phyloP scores from a whole-genome alignment of 2,888 invertebrate species.

The Bugula neritina region DNA sequence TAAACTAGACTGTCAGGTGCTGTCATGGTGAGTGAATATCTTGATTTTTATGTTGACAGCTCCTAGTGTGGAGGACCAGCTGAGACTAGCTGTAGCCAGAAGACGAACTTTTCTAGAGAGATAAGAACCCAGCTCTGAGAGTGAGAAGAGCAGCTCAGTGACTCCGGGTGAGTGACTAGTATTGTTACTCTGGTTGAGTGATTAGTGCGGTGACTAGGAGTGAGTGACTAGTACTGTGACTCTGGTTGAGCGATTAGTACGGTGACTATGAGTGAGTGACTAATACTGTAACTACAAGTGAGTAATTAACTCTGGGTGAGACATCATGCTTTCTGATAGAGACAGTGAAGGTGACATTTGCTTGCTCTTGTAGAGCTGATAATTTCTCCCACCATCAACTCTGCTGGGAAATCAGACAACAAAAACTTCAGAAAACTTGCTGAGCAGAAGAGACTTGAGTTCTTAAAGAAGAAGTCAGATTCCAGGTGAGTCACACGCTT shows the following conservation, averaged over 20 bases:
- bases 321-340: too few relatives aligned
- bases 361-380: neutral
- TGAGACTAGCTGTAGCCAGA: constrained; percentile 9
- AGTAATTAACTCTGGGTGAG: too few relatives aligned
- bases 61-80: constrained; percentile 18
- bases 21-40: too few relatives aligned
- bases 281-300: too few relatives aligned
- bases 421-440: constrained; percentile 42
- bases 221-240: too few relatives aligned
- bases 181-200: too few relatives aligned
- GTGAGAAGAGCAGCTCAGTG: neutral
- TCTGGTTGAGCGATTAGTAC: too few relatives aligned
- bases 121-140: constrained; percentile 3
- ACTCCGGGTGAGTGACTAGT: constrained; percentile 1
- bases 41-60: too few relatives aligned
- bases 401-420: constrained; percentile 13
- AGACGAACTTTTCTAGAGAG: neutral
- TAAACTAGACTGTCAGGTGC: too few relatives aligned
- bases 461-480: constrained; percentile 36
- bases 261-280: too few relatives aligned
- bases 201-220: too few relatives aligned
- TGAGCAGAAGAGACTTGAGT: constrained; percentile 45
- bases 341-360: too few relatives aligned
- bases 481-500: neutral
- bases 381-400: neutral